Conservation (phyloP, 2,888 invertebrate species). For the Eristalis pertinax region DNA sequence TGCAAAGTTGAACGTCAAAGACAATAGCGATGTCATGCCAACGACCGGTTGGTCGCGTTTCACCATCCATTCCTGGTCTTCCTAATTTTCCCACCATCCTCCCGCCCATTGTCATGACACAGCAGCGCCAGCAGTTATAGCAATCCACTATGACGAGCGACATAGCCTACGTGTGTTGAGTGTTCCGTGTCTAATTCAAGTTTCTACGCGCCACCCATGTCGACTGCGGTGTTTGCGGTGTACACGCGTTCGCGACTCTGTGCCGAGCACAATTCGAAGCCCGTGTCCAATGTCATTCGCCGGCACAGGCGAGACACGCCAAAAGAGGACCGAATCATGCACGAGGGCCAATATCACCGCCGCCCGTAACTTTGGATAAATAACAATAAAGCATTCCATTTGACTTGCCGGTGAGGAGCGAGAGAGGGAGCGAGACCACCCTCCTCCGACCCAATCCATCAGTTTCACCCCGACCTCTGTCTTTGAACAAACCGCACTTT, state of each 20-base stretch:
- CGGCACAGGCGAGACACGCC: neutral
- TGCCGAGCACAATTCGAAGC: conserved; percentile 22
- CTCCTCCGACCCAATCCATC: neutral
- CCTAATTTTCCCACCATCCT: neutral
- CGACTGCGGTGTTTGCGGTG: conserved; percentile 59
- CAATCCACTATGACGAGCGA: no score
- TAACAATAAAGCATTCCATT: conserved; percentile 71
- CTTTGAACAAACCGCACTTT: conserved; percentile 66
- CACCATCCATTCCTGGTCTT: neutral
- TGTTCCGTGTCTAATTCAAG: conserved; percentile 57
- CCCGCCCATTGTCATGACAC: no score
- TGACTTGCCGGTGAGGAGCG: conserved; percentile 31
- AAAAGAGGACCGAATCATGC: conserved; percentile 1
- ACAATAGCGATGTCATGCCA: conserved; percentile 51
- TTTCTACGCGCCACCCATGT: conserved; percentile 55
- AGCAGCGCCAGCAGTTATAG: neutral
- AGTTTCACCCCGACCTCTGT: conserved; percentile 5
- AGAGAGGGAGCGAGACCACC: neutral
- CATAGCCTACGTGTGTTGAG: neutral
- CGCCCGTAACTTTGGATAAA: conserved; percentile 56
- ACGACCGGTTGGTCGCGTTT: conserved; percentile 24
- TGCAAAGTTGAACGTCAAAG: conserved; percentile 59
- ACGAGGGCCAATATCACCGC: conserved; percentile 12
- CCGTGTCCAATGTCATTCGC: conserved; percentile 23
- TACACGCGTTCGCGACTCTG: conserved; percentile 62